Conservation (phyloP, 2,797 vertebrate species). For the Arnoldichthys spilopterus region DNA sequence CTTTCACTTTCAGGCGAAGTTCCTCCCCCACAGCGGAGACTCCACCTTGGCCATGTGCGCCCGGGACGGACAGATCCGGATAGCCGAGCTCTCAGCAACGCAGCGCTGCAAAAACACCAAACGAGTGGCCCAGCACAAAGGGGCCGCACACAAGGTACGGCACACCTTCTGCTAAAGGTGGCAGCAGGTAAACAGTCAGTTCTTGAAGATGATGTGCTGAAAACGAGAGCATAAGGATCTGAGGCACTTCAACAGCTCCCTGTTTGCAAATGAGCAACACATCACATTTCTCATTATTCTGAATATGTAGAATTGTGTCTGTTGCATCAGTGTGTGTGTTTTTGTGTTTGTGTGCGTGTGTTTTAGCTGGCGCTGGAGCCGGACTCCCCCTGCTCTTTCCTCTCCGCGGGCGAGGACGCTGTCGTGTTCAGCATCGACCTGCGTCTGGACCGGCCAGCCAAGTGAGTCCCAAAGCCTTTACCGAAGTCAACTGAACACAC, state of each 20-base stretch:
- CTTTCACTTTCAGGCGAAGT: slow-evolving; percentile 84
- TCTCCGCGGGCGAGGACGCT: slow-evolving; percentile 95
- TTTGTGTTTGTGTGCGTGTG: background rate
- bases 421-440: slow-evolving; percentile 96
- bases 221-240: too few relatives aligned
- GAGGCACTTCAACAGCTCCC: too few relatives aligned
- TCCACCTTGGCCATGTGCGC: slow-evolving; percentile 97
- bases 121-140: slow-evolving; percentile 94
- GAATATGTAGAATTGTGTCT: too few relatives aligned
- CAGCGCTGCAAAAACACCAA: slow-evolving; percentile 97
- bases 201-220: too few relatives aligned
- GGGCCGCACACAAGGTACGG: slow-evolving; percentile 91
- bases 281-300: too few relatives aligned
- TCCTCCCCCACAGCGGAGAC: slow-evolving; percentile 96
- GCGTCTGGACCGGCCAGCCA: slow-evolving; percentile 90
- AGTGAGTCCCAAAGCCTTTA: slow-evolving; percentile 78
- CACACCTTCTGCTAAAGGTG: too few relatives aligned
- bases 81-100: slow-evolving; percentile 93
- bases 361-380: slow-evolving; percentile 92
- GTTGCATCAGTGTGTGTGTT: background rate
- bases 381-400: slow-evolving; percentile 94
- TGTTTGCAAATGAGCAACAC: too few relatives aligned
- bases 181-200: too few relatives aligned
- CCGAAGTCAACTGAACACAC: too few relatives aligned
- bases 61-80: slow-evolving; percentile 92